A percentile compares a stretch with the other conserved stretches of the same genome.
phyloP scores from a whole-genome alignment of 1,140 invertebrate genomes.

The Nomia melanderi region DNA sequence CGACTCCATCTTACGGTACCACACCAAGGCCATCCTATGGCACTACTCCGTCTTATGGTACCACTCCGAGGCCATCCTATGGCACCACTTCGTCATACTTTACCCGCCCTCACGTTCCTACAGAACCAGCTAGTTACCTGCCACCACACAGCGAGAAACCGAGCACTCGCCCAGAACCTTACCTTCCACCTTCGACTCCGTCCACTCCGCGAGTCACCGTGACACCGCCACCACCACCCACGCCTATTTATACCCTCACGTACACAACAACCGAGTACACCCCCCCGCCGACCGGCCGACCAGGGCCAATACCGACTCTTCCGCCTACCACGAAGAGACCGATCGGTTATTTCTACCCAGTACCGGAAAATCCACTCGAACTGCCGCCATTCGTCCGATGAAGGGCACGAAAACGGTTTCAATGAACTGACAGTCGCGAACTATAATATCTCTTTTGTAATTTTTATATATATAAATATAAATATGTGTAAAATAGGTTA shows the following conservation, averaged over 20 bases:
- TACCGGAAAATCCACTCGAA: slow-evolving; percentile 75
- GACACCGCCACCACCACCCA: slow-evolving; percentile 12
- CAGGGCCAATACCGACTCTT: slow-evolving; percentile 8
- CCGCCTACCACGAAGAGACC: slow-evolving; percentile 72
- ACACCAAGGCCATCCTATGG: too few relatives aligned
- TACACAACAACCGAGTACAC: slow-evolving; percentile 19
- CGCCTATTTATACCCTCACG: neutral
- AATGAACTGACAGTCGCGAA: slow-evolving; percentile 12
- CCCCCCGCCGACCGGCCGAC: slow-evolving; percentile 6
- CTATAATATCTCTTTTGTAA: slow-evolving; percentile 10
- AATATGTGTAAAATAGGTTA: slow-evolving; percentile 25
- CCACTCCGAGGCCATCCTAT: too few relatives aligned
- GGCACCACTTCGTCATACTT: neutral
- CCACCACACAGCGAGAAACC: neutral
- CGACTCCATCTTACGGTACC: neutral
- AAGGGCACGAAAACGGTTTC: neutral
- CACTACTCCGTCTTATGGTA: too few relatives aligned
- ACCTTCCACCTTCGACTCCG: slow-evolving; percentile 29
- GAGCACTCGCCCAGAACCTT: slow-evolving; percentile 8
- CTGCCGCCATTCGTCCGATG: slow-evolving; percentile 32
- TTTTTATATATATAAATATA: slow-evolving; percentile 11
- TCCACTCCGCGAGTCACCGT: neutral
- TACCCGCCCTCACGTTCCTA: neutral
- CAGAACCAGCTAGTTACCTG: neutral
- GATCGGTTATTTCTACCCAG: slow-evolving; percentile 74